Evolutionary conservation across 1,140 invertebrate genomes (phyloP).

Genomic region (Bombus breviceps): DNA sequence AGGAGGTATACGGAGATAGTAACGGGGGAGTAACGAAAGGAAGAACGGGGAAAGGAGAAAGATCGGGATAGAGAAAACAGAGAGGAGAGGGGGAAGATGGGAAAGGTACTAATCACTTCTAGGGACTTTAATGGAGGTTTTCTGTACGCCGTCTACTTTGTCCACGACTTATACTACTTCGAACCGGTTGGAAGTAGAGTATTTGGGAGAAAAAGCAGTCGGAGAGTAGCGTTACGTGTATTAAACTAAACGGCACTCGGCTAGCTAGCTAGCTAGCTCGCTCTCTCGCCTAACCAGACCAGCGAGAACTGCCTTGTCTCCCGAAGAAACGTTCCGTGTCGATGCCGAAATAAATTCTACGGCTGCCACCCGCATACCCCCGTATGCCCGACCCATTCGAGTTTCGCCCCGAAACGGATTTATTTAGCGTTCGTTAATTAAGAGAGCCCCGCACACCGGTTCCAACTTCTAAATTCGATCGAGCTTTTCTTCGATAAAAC

Average conservation of each 20-base stretch:
- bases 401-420: slow-evolving; percentile 35
- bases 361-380: slow-evolving; percentile 10
- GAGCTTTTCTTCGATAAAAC: slow-evolving; percentile 53
- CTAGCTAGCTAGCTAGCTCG: slow-evolving; percentile 50
- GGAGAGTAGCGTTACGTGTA: slow-evolving; percentile 80
- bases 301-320: slow-evolving; percentile 45
- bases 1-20: too few species aligned
- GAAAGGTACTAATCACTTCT: slow-evolving; percentile 82
- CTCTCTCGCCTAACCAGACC: slow-evolving; percentile 20
- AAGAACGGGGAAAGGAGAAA: slow-evolving; percentile 7
- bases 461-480: slow-evolving; percentile 56
- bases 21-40: background rate
- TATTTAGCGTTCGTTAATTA: slow-evolving; percentile 52
- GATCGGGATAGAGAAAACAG: slow-evolving; percentile 13
- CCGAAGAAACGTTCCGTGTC: slow-evolving; percentile 57
- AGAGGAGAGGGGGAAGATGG: slow-evolving; percentile 51
- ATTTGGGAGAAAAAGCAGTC: slow-evolving; percentile 78
- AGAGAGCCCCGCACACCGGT: slow-evolving; percentile 41
- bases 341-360: slow-evolving; percentile 65
- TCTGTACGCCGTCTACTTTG: slow-evolving; percentile 83
- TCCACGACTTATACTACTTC: slow-evolving; percentile 82
- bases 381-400: slow-evolving; percentile 2
- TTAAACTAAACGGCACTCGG: slow-evolving; percentile 78
- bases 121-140: slow-evolving; percentile 83
- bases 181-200: slow-evolving; percentile 72